Base-by-base conservation (phyloP, 2,113 vertebrate species). In the Notechis scutatus region DNA sequence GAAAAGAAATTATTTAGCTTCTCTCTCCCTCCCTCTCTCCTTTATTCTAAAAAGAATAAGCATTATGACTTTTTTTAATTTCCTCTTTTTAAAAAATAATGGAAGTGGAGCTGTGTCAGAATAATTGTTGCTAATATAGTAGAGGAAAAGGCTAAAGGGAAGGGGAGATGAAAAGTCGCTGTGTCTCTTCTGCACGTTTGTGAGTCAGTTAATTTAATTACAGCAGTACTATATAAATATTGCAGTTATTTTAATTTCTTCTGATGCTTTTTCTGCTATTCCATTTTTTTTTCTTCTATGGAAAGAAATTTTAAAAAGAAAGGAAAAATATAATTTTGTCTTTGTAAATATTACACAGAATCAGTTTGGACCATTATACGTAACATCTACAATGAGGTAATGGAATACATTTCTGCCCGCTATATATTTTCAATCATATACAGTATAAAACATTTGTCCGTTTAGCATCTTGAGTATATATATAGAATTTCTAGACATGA, bases 151-250 rank as follows among this genome's bases (percentile, higher is more conserved):
- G n/a, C 10, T 18, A 21, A 52, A 69, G 29, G 20, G 45, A 56
- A 50, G 45, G n/a, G n/a, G 86, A 24, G 7, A 8, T 45, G 57
- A 92, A 20, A 23, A 45, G 57, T 23, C 24, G n/a, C 29, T 88
- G 26, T 26, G 86, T 87, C 14, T 92, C 45, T 69, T 59, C 85
- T 88, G 45, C 86, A 88, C 45, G 29, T 88, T 86, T 88, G 57
- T 88, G 81, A n/a, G 23, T 47, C n/a, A 26, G n/a, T 59, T 92
- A 42, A 92, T 92, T 92, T 88, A 92, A 92, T 92, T 92, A 92
- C 45, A 64, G 21, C n/a, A 54, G n/a, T 69, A 20, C 47, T 69
- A 34, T 69, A 92, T 92, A 69, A 92, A 88, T 69, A 88, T 87
- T 92, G 47, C 64, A 69, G 21, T 88, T 64, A 12, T 64, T 92